phyloP scores from a whole-genome alignment of 1,140 invertebrate genomes.

The Drosophila obscura region DNA sequence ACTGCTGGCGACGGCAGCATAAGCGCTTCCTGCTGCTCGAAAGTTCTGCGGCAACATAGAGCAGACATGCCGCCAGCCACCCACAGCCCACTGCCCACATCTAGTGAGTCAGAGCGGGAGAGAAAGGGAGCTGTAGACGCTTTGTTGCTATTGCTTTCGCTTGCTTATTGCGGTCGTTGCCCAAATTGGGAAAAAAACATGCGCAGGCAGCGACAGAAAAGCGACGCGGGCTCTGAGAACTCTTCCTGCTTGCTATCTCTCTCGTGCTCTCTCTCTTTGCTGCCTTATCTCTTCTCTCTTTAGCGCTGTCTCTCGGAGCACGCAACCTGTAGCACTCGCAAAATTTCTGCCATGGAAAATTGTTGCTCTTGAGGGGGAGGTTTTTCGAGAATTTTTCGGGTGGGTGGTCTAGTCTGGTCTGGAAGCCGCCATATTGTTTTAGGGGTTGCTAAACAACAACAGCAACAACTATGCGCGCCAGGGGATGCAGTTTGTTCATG shows the following conservation, averaged over 20 bases:
- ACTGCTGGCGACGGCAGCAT: conserved; percentile 52
- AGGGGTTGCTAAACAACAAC: conserved; percentile 54
- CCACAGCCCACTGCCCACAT: conserved; percentile 13
- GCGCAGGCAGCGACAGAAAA: conserved; percentile 32
- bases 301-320: conserved; percentile 10
- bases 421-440: conserved; percentile 76
- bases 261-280: conserved; percentile 35
- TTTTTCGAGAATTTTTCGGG: conserved; percentile 34
- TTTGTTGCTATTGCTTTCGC: conserved; percentile 60
- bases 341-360: conserved; percentile 49
- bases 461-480: conserved; percentile 1
- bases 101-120: conserved; percentile 2
- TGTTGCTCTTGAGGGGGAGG: conserved; percentile 57
- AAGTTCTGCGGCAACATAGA: conserved; percentile 56
- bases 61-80: conserved; percentile 21
- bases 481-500: conserved; percentile 32
- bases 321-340: conserved; percentile 57
- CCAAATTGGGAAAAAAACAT: conserved; percentile 67
- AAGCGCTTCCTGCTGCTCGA: conserved; percentile 42
- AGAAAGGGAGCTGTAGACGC: conserved; percentile 7
- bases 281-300: conserved; percentile 14
- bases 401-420: conserved; percentile 31
- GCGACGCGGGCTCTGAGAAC: conserved; percentile 15
- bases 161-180: conserved; percentile 60
- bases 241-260: conserved; percentile 55